A percentile compares a stretch with the other conserved stretches of the same genome.
Evolutionary conservation across 2,888 invertebrate genomes (phyloP).

Genomic region (Sinopyrophorus schimmeli): DNA sequence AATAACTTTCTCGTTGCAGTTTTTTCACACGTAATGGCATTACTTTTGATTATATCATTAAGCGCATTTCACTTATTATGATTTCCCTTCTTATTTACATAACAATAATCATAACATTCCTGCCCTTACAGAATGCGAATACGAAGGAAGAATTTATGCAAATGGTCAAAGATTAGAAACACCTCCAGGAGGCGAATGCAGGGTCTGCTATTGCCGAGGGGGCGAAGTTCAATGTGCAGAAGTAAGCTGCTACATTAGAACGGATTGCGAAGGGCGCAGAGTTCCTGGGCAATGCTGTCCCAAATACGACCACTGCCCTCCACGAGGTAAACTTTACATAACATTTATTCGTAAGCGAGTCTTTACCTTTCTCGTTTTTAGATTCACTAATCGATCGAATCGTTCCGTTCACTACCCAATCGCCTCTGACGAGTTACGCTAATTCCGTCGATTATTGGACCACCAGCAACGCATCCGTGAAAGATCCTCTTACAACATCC

Average conservation of each 20-base stretch:
- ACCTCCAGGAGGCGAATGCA: conserved; percentile 73
- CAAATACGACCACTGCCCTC: conserved; percentile 79
- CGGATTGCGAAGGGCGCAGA: conserved; percentile 73
- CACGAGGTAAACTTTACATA: conserved; percentile 57
- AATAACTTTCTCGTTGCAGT: conserved; percentile 26
- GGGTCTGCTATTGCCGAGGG: conserved; percentile 79
- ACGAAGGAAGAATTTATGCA: conserved; percentile 72
- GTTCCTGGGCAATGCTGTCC: conserved; percentile 79
- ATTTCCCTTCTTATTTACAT: conserved; percentile 9
- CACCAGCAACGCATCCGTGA: conserved; percentile 24
- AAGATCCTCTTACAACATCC: conserved; percentile 12
- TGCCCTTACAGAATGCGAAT: conserved; percentile 69
- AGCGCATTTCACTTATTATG: conserved; percentile 8
- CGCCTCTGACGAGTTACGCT: conserved; percentile 11
- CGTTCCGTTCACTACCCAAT: conserved; percentile 30
- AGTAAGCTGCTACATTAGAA: conserved; percentile 74
- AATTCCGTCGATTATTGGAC: conserved; percentile 28
- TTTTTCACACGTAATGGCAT: conserved; percentile 16
- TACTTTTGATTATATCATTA: conserved; percentile 16
- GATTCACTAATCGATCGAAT: conserved; percentile 33
- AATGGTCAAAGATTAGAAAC: conserved; percentile 74
- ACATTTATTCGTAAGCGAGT: not conserved
- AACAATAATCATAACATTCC: not conserved
- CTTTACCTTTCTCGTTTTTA: conserved; percentile 13
- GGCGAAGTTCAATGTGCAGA: conserved; percentile 78